Conservation (phyloP, 2,888 invertebrate species). For the Kryphioiulus occultus region DNA sequence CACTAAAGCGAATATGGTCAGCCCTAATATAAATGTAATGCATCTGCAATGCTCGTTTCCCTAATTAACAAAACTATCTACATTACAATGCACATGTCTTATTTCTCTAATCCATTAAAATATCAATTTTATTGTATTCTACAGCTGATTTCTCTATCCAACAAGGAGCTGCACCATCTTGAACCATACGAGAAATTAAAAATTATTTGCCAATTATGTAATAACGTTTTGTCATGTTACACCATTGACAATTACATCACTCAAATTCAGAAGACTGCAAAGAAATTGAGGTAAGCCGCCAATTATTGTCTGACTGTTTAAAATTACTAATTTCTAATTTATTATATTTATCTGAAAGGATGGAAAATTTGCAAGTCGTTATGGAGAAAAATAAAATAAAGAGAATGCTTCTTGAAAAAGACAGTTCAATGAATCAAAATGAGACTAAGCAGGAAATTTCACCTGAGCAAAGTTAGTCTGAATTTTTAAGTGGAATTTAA, state of each 20-base stretch:
- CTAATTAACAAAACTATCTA: too few species aligned
- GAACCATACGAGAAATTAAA: conserved; percentile 13
- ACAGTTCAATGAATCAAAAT: background rate
- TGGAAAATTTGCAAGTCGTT: background rate
- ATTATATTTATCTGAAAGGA: background rate
- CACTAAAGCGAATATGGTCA: too few species aligned
- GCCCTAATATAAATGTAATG: too few species aligned
- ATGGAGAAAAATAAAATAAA: background rate
- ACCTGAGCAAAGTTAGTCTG: background rate
- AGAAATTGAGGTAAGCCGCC: background rate
- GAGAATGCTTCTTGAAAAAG: background rate
- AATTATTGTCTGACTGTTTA: background rate
- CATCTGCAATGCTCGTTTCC: too few species aligned
- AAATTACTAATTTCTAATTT: background rate
- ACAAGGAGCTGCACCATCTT: conserved; percentile 24
- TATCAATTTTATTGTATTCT: background rate
- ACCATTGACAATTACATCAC: background rate
- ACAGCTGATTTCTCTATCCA: background rate
- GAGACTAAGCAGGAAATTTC: background rate
- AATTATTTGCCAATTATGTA: background rate
- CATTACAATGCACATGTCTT: too few species aligned
- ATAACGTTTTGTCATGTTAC: background rate
- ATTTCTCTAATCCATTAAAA: too few species aligned
- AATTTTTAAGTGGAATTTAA: background rate
- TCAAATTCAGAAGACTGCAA: background rate